A percentile compares a stretch with the other conserved stretches of the same genome.
Conservation (phyloP, 2,113 vertebrate genomes). For the Nanorana parkeri region DNA sequence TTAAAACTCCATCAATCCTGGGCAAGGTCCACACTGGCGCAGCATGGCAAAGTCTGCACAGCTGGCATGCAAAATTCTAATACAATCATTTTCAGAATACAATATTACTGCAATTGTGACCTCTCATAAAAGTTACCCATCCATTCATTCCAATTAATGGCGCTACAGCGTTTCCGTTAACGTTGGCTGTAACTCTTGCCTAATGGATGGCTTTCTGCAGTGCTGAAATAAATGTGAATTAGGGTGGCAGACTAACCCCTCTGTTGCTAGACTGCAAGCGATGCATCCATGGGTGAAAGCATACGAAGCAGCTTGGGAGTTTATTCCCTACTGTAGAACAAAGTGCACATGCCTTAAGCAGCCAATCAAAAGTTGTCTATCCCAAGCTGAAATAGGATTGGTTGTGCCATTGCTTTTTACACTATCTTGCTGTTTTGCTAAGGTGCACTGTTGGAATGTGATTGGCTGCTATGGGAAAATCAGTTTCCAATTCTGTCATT, state of each 20-base stretch:
- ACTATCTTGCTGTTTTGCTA: no score
- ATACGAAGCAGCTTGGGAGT: neutral
- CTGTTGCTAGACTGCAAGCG: constrained; percentile 49
- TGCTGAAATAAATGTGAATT: constrained; percentile 72
- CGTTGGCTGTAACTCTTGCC: constrained; percentile 73
- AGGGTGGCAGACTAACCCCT: constrained; percentile 69
- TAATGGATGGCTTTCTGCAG: constrained; percentile 74
- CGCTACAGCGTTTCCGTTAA: constrained; percentile 72
- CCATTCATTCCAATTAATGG: constrained; percentile 79
- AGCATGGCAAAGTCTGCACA: constrained; percentile 64
- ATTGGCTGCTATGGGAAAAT: no score
- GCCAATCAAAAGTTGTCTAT: no score
- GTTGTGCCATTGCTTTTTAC: no score
- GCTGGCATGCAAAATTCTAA: constrained; percentile 72
- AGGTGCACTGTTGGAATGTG: no score
- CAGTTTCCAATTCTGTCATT: no score
- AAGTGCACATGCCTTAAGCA: no score
- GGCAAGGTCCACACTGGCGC: constrained; percentile 61
- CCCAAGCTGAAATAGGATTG: no score
- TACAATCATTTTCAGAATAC: constrained; percentile 72
- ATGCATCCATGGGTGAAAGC: neutral
- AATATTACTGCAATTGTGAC: constrained; percentile 74
- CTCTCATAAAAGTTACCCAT: constrained; percentile 77
- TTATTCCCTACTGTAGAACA: no score
- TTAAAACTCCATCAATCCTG: constrained; percentile 71